A percentile compares a stretch with the other conserved stretches of the same genome.
These are phyloP conservation scores for Sminthopsis crassicaudata DNA, from an alignment of 2,113 vertebrate species.

Conservation along the genomic window DNA sequence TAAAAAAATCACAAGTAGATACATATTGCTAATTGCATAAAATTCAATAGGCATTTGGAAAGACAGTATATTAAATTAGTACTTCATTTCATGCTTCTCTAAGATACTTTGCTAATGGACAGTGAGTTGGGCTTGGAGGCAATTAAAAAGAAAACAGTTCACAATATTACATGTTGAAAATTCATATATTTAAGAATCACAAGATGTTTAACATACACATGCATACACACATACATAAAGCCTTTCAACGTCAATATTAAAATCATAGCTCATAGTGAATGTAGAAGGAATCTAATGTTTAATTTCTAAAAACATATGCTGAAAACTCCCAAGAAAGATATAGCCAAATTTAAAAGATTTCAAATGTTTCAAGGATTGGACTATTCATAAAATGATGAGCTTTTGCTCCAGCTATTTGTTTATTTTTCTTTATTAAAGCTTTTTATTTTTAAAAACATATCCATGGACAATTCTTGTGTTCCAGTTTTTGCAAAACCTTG, in stretches of 20 bases:
- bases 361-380: not conserved
- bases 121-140: not conserved
- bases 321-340: not conserved
- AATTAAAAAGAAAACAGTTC: not conserved
- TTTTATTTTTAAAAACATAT: no score
- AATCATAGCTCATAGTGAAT: not conserved
- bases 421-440: no score
- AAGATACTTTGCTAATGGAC: not conserved
- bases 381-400: not conserved
- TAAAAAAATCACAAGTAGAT: not conserved
- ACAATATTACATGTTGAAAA: not conserved
- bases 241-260: not conserved
- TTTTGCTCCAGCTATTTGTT: not conserved
- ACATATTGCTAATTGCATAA: not conserved
- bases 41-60: not conserved
- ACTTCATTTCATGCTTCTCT: not conserved
- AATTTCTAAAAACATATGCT: not conserved
- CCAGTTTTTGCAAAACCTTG: no score
- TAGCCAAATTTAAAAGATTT: slow-evolving; percentile 1
- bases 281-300: not conserved
- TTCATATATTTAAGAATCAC: not conserved
- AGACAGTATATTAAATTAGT: not conserved
- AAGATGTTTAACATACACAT: not conserved
- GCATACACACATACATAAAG: not conserved
- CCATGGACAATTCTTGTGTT: no score